phyloP scores from a whole-genome alignment of 1,140 invertebrate genomes.

The Drosophila kikkawai region DNA sequence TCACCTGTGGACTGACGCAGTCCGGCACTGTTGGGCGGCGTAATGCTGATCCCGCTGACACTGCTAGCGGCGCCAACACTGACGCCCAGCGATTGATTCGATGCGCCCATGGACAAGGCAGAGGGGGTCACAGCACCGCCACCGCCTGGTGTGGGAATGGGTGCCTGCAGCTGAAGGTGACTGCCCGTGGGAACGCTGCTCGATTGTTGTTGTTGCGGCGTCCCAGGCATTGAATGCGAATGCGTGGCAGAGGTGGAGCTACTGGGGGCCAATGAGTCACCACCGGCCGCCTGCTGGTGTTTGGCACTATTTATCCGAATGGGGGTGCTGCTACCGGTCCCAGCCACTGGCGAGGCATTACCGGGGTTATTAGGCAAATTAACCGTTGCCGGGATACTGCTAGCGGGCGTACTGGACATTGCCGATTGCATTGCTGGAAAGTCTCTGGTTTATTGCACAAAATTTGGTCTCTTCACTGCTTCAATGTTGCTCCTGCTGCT shows the following conservation, averaged over 20 bases:
- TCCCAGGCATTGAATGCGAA: slow-evolving; percentile 64
- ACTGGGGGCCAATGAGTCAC: slow-evolving; percentile 53
- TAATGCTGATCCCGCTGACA: slow-evolving; percentile 72
- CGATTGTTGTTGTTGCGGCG: slow-evolving; percentile 62
- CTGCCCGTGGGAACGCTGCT: slow-evolving; percentile 75
- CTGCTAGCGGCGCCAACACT: slow-evolving; percentile 64
- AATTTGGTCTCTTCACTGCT: background rate
- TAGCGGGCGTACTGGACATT: slow-evolving; percentile 19
- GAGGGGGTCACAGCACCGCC: slow-evolving; percentile 37
- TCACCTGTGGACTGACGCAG: slow-evolving; percentile 79
- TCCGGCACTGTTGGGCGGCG: slow-evolving; percentile 80
- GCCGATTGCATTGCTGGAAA: slow-evolving; percentile 42
- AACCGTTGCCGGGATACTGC: slow-evolving; percentile 21
- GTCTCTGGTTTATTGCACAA: slow-evolving; percentile 20
- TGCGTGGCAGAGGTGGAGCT: slow-evolving; percentile 16
- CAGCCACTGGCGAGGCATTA: slow-evolving; percentile 7
- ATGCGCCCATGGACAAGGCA: slow-evolving; percentile 68
- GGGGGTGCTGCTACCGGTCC: slow-evolving; percentile 49
- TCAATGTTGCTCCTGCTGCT: slow-evolving; percentile 6
- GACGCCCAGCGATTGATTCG: slow-evolving; percentile 76
- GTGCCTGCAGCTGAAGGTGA: slow-evolving; percentile 59
- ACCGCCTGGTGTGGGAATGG: slow-evolving; percentile 27
- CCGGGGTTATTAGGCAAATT: slow-evolving; percentile 21
- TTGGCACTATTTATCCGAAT: slow-evolving; percentile 74
- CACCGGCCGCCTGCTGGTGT: slow-evolving; percentile 55